Conservation (phyloP, 2,888 invertebrate genomes). For the Lepidocyrtoides sp. region DNA sequence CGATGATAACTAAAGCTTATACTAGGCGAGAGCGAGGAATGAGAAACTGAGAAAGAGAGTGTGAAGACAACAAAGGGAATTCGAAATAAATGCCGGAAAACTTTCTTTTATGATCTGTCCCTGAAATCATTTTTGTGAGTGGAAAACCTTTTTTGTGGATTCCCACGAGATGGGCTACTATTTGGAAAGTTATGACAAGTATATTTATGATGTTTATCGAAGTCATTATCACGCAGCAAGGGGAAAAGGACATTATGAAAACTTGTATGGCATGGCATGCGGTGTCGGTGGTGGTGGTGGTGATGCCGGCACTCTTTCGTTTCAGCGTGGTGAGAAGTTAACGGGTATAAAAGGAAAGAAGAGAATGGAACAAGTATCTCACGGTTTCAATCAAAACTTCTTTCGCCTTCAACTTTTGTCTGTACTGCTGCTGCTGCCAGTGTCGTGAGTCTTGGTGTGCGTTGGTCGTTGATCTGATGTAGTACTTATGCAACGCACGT, state of each 20-base stretch:
- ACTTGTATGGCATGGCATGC: neutral
- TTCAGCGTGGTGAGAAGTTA: neutral
- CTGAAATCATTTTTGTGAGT: too few species aligned
- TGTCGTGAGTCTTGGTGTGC: too few species aligned
- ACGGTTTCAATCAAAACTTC: slow-evolving; percentile 34
- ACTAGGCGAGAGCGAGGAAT: neutral
- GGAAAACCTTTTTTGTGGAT: too few species aligned
- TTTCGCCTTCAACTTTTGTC: neutral
- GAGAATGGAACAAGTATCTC: neutral
- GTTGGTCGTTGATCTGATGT: neutral
- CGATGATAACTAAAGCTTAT: neutral
- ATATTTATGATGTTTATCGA: neutral
- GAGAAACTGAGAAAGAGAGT: too few species aligned
- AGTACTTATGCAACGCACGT: neutral
- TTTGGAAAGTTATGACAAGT: neutral
- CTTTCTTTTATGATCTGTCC: neutral
- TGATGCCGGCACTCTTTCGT: too few species aligned
- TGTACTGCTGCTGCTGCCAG: too few species aligned
- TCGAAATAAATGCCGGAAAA: slow-evolving; percentile 1
- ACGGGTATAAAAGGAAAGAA: neutral
- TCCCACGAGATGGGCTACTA: neutral
- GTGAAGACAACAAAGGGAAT: slow-evolving; percentile 36
- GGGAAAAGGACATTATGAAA: neutral
- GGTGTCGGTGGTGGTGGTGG: too few species aligned
- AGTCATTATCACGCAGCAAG: neutral